phyloP scores from a whole-genome alignment of 2,113 vertebrate genomes.

The Trochalopteron elliotii region DNA sequence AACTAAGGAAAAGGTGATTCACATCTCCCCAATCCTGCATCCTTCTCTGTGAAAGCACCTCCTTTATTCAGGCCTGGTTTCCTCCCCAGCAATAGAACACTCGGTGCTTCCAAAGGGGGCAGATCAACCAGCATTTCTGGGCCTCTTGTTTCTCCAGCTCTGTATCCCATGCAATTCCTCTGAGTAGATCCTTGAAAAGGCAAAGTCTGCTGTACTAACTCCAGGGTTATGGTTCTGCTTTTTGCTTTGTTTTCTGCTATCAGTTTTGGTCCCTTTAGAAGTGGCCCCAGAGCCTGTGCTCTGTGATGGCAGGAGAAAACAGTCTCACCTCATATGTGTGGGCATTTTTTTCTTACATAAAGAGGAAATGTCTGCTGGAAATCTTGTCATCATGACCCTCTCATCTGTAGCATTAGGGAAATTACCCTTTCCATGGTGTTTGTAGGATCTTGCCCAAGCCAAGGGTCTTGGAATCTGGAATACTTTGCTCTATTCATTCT shows the following conservation, averaged over 20 bases:
- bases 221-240: not conserved
- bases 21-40: not conserved
- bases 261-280: not conserved
- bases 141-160: not conserved
- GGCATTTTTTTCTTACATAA: not conserved
- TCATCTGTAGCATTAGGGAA: not conserved
- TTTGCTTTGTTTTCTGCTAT: not conserved
- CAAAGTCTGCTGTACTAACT: not conserved
- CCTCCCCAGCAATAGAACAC: not conserved
- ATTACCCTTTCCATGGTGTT: not conserved
- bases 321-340: not conserved
- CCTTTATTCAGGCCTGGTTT: not conserved
- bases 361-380: not conserved
- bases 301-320: not conserved
- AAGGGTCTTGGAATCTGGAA: not conserved
- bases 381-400: not conserved
- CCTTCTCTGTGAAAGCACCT: not conserved
- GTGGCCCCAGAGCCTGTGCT: not conserved
- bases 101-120: not conserved
- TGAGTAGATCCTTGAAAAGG: not conserved
- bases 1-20: not conserved
- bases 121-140: not conserved
- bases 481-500: not conserved
- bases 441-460: not conserved
- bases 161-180: not conserved